Percentiles rank a stretch among this genome's conserved stretches.
phyloP scores from a whole-genome alignment of 2,888 invertebrate genomes.

The Lathronympha strigana region DNA sequence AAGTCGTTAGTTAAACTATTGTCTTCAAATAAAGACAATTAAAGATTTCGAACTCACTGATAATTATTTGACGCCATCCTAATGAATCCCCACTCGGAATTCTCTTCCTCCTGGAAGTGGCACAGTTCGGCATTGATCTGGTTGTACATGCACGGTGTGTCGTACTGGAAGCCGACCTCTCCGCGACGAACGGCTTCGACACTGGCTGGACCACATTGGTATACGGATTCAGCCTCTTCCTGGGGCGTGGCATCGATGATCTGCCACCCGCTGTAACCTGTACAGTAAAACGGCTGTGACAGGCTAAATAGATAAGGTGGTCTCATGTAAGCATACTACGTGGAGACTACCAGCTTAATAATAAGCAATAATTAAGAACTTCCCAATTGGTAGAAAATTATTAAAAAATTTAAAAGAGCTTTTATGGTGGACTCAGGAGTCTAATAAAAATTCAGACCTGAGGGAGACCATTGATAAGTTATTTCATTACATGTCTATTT shows the following conservation, averaged over 20 bases:
- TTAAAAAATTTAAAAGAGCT: too few species aligned
- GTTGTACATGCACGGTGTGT: constrained; percentile 89
- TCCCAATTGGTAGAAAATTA: too few species aligned
- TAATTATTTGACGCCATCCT: constrained; percentile 86
- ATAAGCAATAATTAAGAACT: too few species aligned
- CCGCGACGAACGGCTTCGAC: constrained; percentile 88
- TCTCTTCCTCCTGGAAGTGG: constrained; percentile 88
- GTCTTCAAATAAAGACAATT: not conserved
- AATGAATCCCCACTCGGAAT: constrained; percentile 87
- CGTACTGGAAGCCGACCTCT: constrained; percentile 89
- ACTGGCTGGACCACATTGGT: constrained; percentile 86
- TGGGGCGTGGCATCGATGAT: constrained; percentile 92
- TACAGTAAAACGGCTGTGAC: not conserved
- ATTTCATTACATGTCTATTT: too few species aligned
- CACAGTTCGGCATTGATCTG: constrained; percentile 91
- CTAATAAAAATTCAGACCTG: too few species aligned
- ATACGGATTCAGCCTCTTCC: constrained; percentile 85
- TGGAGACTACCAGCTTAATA: too few species aligned
- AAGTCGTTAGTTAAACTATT: too few species aligned
- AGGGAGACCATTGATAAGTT: too few species aligned
- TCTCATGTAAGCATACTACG: not conserved
- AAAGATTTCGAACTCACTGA: constrained; percentile 79
- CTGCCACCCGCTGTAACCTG: constrained; percentile 92
- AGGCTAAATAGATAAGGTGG: not conserved
- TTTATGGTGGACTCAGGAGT: too few species aligned